Conservation (phyloP, 1,140 invertebrate species). For the Atta colombica region DNA sequence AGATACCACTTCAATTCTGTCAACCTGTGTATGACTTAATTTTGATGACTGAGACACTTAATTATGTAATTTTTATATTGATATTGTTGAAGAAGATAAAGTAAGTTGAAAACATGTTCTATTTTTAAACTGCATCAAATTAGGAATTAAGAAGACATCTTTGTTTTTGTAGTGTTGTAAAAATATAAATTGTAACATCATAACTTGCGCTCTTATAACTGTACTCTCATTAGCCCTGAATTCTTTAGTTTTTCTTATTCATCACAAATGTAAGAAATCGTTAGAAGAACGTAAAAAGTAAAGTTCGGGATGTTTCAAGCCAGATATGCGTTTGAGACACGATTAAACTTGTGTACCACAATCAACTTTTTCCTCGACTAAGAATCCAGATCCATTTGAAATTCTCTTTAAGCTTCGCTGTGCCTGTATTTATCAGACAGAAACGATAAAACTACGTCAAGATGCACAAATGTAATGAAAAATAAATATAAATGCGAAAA, state of each 20-base stretch:
- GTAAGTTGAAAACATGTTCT: too few species aligned
- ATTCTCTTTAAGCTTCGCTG: slow-evolving; percentile 8
- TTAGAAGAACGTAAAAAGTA: not conserved
- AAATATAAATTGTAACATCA: too few species aligned
- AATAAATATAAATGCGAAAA: slow-evolving; percentile 56
- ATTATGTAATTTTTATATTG: too few species aligned
- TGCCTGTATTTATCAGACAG: slow-evolving; percentile 22
- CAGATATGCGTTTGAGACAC: slow-evolving; percentile 30
- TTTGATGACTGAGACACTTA: too few species aligned
- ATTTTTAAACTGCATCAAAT: too few species aligned
- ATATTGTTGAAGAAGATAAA: too few species aligned
- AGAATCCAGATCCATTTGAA: slow-evolving; percentile 10
- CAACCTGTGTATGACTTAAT: too few species aligned
- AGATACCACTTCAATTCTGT: too few species aligned
- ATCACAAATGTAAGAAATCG: slow-evolving; percentile 14
- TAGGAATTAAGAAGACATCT: too few species aligned
- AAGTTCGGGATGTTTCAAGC: not conserved
- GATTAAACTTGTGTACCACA: slow-evolving; percentile 26
- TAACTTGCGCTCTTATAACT: too few species aligned
- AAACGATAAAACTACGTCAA: slow-evolving; percentile 29
- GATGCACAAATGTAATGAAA: slow-evolving; percentile 58
- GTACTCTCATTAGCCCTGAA: too few species aligned
- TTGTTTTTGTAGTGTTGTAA: too few species aligned
- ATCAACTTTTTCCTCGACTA: not conserved
- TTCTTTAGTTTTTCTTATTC: slow-evolving; percentile 9